Evolutionary conservation across 1,140 invertebrate species (phyloP).

Genomic region (Mya arenaria): DNA sequence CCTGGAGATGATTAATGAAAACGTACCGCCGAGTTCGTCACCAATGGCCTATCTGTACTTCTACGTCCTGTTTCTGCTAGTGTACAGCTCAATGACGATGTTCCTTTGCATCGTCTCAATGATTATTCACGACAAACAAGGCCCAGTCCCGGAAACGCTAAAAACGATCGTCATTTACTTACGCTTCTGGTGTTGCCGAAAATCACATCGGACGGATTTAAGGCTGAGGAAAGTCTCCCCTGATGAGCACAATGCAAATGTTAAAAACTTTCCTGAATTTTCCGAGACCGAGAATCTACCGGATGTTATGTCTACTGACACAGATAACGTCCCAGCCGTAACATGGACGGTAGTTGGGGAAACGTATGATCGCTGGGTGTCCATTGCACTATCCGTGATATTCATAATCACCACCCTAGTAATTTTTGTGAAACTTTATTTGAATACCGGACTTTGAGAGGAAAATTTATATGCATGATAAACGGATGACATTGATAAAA

Average conservation of each 20-base stretch:
- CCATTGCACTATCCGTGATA: not conserved
- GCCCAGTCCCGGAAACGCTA: constrained; percentile 2
- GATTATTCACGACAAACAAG: constrained; percentile 13
- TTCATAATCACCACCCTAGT: too few relatives aligned
- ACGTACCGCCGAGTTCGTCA: constrained; percentile 84
- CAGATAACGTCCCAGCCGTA: not conserved
- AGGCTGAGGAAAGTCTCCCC: too few relatives aligned
- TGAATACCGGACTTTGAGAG: too few relatives aligned
- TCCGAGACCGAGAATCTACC: not conserved
- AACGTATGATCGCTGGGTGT: constrained; percentile 26
- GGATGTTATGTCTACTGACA: not conserved
- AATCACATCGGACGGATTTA: not conserved
- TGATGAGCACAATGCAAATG: not conserved
- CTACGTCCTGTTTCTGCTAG: constrained; percentile 34
- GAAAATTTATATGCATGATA: too few relatives aligned
- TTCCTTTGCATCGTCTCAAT: constrained; percentile 34
- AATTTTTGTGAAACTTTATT: too few relatives aligned
- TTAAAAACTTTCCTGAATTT: not conserved
- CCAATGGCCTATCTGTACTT: constrained; percentile 76
- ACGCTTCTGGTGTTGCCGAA: not conserved
- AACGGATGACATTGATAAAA: too few relatives aligned
- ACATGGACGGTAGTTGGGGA: constrained; percentile 34
- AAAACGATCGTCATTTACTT: not conserved
- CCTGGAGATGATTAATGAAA: constrained; percentile 84
- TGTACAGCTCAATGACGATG: constrained; percentile 19